Evolutionary conservation across 2,888 invertebrate species (phyloP), one percentile per base, ranked within the genome.

Genomic region (Ferrisia virgata): DNA sequence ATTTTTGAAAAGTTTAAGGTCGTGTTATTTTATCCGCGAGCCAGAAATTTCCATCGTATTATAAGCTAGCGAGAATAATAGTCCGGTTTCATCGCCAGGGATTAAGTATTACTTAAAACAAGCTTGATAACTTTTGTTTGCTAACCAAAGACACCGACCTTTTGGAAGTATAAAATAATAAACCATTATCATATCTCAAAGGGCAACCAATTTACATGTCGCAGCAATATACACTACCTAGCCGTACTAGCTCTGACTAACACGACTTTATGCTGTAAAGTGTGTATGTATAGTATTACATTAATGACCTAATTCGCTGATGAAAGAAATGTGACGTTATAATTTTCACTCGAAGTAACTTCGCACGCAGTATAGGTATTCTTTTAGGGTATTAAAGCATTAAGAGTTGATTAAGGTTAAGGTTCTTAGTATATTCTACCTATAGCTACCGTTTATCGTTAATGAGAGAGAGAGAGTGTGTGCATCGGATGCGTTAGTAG

Each of bases 171-270:
- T 28, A 64, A 64, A 64, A 64, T 64, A 64, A 64, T 64, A 64
- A 64, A 64, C 58, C 58, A 64, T 64, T 28, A 64, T 64, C 58
- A 64, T 64, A 64, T 64, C 58, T 64, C 58, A 64, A 64, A 64
- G 58, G 28, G 58, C 58, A 64, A 64, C 58, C 58, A 64, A 64
- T 64, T 64, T 64, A 64, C 28, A 64, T 64, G 58, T 64, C 28
- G 58, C 28, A 28, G 28, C 13, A 64, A 28, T 64, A 28, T 3
- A n/a, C n/a, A n/a, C n/a, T n/a, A n/a, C 28, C 18, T 43, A 43
- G 5, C 15, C 13, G 1, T n/a, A n/a, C n/a, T n/a, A n/a, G n/a
- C n/a, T n/a, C n/a, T n/a, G 39, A 39, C 39, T 8, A 39, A 39
- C 39, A 39, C 11, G 28, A 64, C 58, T 22, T 64, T 8, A 53